phyloP scores from a whole-genome alignment of 2,888 invertebrate species.

The Carabus problematicus region DNA sequence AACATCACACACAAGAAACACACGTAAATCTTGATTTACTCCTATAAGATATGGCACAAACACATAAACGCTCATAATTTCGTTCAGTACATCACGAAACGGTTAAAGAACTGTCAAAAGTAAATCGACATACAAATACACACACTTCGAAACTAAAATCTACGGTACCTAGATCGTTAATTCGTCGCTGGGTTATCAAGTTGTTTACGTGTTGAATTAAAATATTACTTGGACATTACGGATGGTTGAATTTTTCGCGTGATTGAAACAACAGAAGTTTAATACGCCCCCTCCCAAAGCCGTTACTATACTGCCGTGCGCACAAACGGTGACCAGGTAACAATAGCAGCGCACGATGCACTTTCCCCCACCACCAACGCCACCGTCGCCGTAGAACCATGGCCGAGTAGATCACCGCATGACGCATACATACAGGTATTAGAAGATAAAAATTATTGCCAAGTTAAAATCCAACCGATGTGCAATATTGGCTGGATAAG shows the following conservation, averaged over 20 bases:
- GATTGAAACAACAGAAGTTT: neutral
- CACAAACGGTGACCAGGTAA: neutral
- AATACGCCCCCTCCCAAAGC: constrained; percentile 2
- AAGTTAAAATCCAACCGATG: neutral
- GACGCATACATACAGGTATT: neutral
- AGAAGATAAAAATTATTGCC: constrained; percentile 4
- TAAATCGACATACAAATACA: constrained; percentile 2
- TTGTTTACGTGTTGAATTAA: no score
- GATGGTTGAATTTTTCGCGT: neutral
- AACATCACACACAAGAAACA: constrained; percentile 26
- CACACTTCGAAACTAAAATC: constrained; percentile 1
- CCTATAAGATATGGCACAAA: constrained; percentile 28
- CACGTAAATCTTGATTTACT: neutral
- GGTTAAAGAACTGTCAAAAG: neutral
- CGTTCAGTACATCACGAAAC: neutral
- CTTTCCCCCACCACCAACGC: neutral
- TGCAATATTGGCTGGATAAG: neutral
- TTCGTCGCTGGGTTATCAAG: no score
- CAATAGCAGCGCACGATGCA: constrained; percentile 20
- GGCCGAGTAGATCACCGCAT: constrained; percentile 2
- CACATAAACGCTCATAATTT: constrained; percentile 4
- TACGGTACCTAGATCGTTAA: no score
- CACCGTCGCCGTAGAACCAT: neutral
- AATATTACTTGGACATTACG: neutral
- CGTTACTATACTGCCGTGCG: constrained; percentile 10